Evolutionary conservation across 2,888 invertebrate genomes (phyloP).

Genomic region (Quadriops clusia): DNA sequence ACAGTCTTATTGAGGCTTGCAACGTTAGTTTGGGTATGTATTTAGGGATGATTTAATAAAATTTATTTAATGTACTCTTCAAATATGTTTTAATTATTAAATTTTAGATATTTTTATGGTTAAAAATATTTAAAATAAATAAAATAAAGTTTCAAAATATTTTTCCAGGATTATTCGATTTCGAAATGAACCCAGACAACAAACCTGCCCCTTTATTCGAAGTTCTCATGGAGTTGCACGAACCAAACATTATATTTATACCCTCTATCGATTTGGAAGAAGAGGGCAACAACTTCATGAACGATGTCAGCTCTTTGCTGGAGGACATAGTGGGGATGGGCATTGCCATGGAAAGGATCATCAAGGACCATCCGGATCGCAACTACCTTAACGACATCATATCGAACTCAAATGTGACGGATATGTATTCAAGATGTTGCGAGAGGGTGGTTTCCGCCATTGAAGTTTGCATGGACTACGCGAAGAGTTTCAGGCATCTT

Average conservation of each 20-base stretch:
- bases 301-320: slow-evolving; percentile 55
- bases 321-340: slow-evolving; percentile 69
- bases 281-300: slow-evolving; percentile 53
- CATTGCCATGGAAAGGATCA: slow-evolving; percentile 54
- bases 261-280: slow-evolving; percentile 61
- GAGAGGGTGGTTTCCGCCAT: slow-evolving; percentile 29
- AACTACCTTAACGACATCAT: slow-evolving; percentile 41
- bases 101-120: too few relatives aligned
- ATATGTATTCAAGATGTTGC: slow-evolving; percentile 45
- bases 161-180: slow-evolving; percentile 42
- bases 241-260: slow-evolving; percentile 59
- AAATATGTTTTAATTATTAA: too few relatives aligned
- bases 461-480: slow-evolving; percentile 34
- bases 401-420: slow-evolving; percentile 45
- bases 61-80: too few relatives aligned
- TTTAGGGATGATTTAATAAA: too few relatives aligned
- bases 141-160: slow-evolving; percentile 5
- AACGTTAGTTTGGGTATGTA: slow-evolving; percentile 44
- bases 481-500: slow-evolving; percentile 50
- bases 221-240: slow-evolving; percentile 59
- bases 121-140: too few relatives aligned
- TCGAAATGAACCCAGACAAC: slow-evolving; percentile 46
- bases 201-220: slow-evolving; percentile 61
- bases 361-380: slow-evolving; percentile 6
- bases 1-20: slow-evolving; percentile 43